Conservation (phyloP, 2,797 vertebrate species). For the Schizopygopsis malacanthus region DNA sequence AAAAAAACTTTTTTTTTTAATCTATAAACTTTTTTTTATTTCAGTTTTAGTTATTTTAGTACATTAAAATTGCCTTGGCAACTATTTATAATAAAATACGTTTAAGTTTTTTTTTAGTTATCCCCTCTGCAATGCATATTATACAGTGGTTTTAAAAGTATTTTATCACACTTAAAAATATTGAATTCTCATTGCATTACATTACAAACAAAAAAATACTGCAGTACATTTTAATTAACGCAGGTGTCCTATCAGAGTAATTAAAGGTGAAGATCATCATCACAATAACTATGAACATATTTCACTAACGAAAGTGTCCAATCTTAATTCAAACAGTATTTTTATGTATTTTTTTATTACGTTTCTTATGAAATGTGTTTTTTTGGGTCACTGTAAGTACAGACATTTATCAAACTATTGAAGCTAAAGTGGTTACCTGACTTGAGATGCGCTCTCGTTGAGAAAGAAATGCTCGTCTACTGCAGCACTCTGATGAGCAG, state of each 20-base stretch:
- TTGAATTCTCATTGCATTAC: background rate
- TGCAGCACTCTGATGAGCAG: constrained; percentile 81
- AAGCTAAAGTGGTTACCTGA: constrained; percentile 69
- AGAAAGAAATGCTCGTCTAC: constrained; percentile 86
- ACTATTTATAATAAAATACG: background rate
- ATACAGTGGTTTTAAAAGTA: background rate
- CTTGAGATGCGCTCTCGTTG: constrained; percentile 84
- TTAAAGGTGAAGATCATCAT: background rate
- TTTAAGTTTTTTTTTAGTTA: background rate
- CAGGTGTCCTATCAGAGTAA: background rate
- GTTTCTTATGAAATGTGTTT: background rate
- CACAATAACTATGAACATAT: background rate
- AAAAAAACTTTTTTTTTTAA: no score
- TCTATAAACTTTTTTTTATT: background rate
- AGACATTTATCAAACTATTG: background rate
- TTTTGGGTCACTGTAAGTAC: background rate
- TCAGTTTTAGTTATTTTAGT: background rate
- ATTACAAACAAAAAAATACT: background rate
- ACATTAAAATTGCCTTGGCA: background rate
- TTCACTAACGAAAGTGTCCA: background rate
- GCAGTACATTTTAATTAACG: background rate
- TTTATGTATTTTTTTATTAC: background rate
- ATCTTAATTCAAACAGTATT: background rate
- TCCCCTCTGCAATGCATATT: background rate
- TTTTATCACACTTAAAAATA: background rate